Conservation (phyloP, 2,888 invertebrate genomes). For the Ectemnius cavifrons region DNA sequence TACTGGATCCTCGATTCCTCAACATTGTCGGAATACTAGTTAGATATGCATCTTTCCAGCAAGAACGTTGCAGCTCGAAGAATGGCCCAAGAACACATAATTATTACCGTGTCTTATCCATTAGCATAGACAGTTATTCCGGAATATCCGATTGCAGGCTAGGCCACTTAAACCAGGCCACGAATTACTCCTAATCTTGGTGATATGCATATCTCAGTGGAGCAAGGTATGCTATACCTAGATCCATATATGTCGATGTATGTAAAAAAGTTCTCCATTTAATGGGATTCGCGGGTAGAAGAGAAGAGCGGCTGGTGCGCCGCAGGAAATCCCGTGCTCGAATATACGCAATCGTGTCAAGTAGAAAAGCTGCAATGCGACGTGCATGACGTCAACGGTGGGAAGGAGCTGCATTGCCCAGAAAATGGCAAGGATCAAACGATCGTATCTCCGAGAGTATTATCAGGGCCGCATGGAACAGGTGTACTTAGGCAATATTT, state of each 20-base stretch:
- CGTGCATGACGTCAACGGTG: slow-evolving; percentile 42
- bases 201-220: too few species aligned
- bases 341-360: slow-evolving; percentile 51
- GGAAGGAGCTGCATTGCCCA: slow-evolving; percentile 41
- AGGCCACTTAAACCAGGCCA: neutral
- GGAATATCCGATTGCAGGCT: too few species aligned
- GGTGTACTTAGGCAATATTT: neutral
- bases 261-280: neutral
- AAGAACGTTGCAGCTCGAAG: neutral
- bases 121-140: too few species aligned
- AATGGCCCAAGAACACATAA: neutral
- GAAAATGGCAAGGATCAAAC: slow-evolving; percentile 14
- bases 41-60: neutral
- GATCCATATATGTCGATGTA: neutral
- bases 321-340: slow-evolving; percentile 38
- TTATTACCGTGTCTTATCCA: neutral
- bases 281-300: neutral
- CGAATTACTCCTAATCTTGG: neutral
- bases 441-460: slow-evolving; percentile 2
- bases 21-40: neutral
- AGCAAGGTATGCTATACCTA: neutral
- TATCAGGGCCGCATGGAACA: too few species aligned
- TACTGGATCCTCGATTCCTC: slow-evolving; percentile 4
- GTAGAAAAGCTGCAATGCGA: slow-evolving; percentile 52
- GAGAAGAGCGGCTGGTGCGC: neutral